These are phyloP conservation scores for Echeneis naucrates DNA, from an alignment of 2,797 vertebrate genomes.

Conservation along the genomic window DNA sequence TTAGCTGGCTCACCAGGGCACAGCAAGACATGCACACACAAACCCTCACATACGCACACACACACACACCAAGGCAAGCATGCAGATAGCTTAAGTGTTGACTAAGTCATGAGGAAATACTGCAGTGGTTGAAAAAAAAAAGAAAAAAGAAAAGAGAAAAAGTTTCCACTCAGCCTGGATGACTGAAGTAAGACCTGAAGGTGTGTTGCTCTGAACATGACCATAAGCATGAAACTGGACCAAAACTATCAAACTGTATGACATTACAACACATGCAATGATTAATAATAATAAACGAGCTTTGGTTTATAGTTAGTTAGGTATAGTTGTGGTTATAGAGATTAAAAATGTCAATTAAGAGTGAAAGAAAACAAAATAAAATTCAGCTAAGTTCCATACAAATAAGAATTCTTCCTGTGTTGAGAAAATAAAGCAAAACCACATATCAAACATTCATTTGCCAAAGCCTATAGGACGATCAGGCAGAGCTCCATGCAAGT, in stretches of 20 bases:
- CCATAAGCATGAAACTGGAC: background rate
- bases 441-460: too few relatives aligned
- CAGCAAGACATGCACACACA: constrained; percentile 38
- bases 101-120: constrained; percentile 61
- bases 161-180: constrained; percentile 47
- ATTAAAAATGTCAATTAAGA: too few relatives aligned
- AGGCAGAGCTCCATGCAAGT: too few relatives aligned
- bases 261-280: background rate
- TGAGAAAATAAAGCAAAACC: too few relatives aligned
- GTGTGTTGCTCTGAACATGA: background rate
- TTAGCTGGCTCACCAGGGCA: constrained; percentile 53
- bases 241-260: background rate
- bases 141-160: constrained; percentile 25
- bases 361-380: too few relatives aligned
- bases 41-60: constrained; percentile 11
- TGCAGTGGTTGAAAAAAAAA: constrained; percentile 33
- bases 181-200: constrained; percentile 15
- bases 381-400: too few relatives aligned
- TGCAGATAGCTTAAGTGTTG: constrained; percentile 54
- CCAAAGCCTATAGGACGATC: too few relatives aligned
- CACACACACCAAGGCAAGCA: constrained; percentile 20
- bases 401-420: too few relatives aligned
- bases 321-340: too few relatives aligned
- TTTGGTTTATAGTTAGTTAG: too few relatives aligned
- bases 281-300: too few relatives aligned